Evolutionary conservation across 2,888 invertebrate genomes (phyloP).

Genomic region (Balanococcus diminutus): DNA sequence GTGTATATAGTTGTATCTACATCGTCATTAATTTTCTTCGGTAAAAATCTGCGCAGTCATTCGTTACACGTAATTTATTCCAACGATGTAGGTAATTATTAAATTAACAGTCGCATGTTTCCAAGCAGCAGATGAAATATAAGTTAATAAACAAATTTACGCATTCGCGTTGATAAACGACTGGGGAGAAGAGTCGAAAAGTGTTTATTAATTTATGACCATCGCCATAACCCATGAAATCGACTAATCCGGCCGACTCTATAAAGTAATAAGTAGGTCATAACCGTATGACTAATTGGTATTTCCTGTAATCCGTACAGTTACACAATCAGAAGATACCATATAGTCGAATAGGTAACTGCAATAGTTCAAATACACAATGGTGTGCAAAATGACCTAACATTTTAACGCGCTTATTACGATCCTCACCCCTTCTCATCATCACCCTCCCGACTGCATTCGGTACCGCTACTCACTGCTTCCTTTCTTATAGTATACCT

Average conservation of each 20-base stretch:
- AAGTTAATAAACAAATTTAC: slow-evolving; percentile 15
- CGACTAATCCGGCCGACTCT: not conserved
- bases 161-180: not conserved
- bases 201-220: slow-evolving; percentile 6
- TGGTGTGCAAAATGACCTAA: not conserved
- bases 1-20: too few relatives aligned
- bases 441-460: not conserved
- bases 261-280: not conserved
- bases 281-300: slow-evolving; percentile 19
- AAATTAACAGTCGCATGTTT: not conserved
- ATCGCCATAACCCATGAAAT: slow-evolving; percentile 6
- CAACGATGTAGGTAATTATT: not conserved
- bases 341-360: slow-evolving; percentile 8
- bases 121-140: not conserved
- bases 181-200: not conserved
- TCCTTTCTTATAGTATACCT: not conserved
- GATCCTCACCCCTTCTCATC: not conserved
- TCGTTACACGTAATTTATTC: not conserved
- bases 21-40: not conserved
- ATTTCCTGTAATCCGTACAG: slow-evolving; percentile 6
- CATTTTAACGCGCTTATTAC: not conserved
- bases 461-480: not conserved
- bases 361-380: not conserved
- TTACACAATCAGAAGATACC: slow-evolving; percentile 8
- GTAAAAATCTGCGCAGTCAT: not conserved